These are phyloP conservation scores for Falco peregrinus DNA, from an alignment of 2,797 vertebrate species.

Conservation along the genomic window DNA sequence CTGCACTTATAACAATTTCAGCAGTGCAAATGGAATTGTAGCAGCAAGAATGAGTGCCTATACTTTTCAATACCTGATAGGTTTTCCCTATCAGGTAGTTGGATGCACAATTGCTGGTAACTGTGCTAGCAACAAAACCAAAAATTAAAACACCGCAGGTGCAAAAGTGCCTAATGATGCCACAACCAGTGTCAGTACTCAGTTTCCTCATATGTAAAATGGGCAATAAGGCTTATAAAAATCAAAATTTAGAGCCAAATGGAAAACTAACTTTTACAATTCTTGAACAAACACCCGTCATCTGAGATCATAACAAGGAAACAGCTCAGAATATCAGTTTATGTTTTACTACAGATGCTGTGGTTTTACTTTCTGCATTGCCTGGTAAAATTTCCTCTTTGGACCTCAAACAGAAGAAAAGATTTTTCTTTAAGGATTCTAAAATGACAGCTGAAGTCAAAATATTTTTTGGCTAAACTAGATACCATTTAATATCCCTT, in stretches of 20 bases:
- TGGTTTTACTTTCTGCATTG: not conserved
- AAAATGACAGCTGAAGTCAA: not conserved
- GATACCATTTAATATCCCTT: not conserved
- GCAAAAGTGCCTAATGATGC: not conserved
- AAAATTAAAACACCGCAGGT: not conserved
- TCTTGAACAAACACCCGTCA: not conserved
- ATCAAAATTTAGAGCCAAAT: not conserved
- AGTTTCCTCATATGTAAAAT: not conserved
- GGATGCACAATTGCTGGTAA: not conserved
- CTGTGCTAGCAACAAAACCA: not conserved
- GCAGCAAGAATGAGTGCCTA: not conserved
- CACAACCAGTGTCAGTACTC: not conserved
- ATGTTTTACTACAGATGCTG: not conserved
- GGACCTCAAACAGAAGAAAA: not conserved
- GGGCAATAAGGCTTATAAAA: not conserved
- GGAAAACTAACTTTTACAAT: not conserved
- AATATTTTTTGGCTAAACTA: not conserved
- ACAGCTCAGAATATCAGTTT: not conserved
- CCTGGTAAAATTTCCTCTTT: not conserved
- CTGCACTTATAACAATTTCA: constrained; percentile 14
- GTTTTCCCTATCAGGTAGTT: not conserved
- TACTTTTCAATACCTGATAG: not conserved
- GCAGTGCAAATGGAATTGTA: not conserved
- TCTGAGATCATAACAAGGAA: not conserved
- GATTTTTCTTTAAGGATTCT: not conserved